Evolutionary conservation across 2,888 invertebrate species (phyloP), one percentile per base, ranked within the genome.

Genomic region (Xestoiulus laeticollis): DNA sequence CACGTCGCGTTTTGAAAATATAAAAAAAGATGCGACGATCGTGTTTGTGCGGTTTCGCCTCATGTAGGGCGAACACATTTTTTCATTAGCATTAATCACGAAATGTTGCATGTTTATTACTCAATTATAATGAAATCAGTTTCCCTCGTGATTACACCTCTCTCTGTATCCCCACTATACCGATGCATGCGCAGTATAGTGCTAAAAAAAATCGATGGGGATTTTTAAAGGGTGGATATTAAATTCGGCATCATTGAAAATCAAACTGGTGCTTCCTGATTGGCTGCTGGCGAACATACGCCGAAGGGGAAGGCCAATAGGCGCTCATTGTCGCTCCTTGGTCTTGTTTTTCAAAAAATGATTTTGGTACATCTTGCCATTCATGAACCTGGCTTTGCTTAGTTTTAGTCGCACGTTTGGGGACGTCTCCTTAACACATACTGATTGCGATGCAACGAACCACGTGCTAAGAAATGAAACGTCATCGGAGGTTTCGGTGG

Each of bases 61-160:
- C 68, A 26, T 26, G 68, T 68, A 68, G 19, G 68, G 68, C 68
- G 68, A 68, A 78, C 78, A 78, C 78, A 30, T 78, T 78, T 78
- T 68, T 78, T 78, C 78, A 78, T 78, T 78, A 78, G 22, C 78
- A 30, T 78, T 78, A 78, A 78, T 78, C 78, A 78, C 78, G 78
- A 78, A 78, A 78, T 30, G 78, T 78, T 78, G 78, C 78, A 78
- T 78, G 78, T 78, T 78, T 78, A 78, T 78, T 78, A 78, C 78
- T 78, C 78, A 78, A 78, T 78, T 78, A 78, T 78, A 78, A 78
- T 30, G 78, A 78, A 78, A 78, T 78, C 78, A 78, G 78, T 78
- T 78, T 30, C 78, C 12, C 22, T 78, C 78, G 78, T 78, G 78
- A 30, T 78, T 78, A 78, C 14, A 78, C 78, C 78, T 78, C 78